These are phyloP conservation scores for Drosophila formosana DNA, from an alignment of 2,888 invertebrate species.

Conservation along the genomic window DNA sequence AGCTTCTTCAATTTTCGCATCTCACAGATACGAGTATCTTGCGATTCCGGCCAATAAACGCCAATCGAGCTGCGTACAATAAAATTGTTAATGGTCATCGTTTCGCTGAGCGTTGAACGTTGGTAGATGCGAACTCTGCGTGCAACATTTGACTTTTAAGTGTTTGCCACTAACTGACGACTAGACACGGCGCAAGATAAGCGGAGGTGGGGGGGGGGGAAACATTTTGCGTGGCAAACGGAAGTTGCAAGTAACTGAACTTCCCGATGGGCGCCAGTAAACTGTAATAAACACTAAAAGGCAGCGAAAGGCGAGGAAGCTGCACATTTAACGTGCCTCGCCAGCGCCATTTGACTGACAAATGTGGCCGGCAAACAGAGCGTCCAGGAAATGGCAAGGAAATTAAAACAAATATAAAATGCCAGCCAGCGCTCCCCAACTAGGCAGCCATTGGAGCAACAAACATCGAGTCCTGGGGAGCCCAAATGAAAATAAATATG, in stretches of 20 bases:
- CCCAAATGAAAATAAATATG: conserved; percentile 74
- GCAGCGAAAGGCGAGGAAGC: conserved; percentile 50
- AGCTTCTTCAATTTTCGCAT: conserved; percentile 22
- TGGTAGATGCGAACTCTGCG: not conserved
- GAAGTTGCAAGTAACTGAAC: conserved; percentile 78
- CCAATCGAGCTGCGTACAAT: conserved; percentile 49
- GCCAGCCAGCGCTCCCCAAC: conserved; percentile 44
- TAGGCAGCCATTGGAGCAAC: conserved; percentile 33
- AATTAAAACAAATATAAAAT: conserved; percentile 80
- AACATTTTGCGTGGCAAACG: conserved; percentile 45
- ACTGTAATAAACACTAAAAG: conserved; percentile 76
- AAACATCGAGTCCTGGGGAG: conserved; percentile 30
- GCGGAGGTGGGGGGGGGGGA: not conserved
- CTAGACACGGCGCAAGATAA: conserved; percentile 42
- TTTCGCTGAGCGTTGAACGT: conserved; percentile 19
- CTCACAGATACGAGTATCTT: not conserved
- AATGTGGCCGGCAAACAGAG: conserved; percentile 62
- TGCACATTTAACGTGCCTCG: conserved; percentile 62
- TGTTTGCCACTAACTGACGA: conserved; percentile 35
- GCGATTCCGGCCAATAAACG: conserved; percentile 47
- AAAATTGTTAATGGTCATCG: conserved; percentile 60
- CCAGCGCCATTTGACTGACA: conserved; percentile 73
- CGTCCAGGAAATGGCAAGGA: conserved; percentile 76
- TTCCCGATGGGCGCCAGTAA: conserved; percentile 70
- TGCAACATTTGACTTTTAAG: conserved; percentile 23